Base-by-base conservation (phyloP, 1,140 invertebrate species). In the Lepidurus packardi region DNA sequence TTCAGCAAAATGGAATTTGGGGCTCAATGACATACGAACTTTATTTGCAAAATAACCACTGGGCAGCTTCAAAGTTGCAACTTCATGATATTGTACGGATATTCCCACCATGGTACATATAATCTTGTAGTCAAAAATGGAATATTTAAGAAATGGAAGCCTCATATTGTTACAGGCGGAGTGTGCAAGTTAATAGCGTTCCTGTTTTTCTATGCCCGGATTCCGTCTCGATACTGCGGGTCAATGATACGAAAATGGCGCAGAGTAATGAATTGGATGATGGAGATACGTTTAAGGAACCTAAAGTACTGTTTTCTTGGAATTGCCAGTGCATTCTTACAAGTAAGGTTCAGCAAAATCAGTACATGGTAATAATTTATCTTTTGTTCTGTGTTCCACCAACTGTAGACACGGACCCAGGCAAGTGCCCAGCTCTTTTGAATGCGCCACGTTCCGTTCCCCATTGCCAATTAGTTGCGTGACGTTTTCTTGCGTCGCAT, bases 401-500 rank as follows among this genome's bases (percentile, higher is more conserved):
- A 7, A 16, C 21, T 65, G 53, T 21, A 65, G 53, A 65, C 21
- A n/a, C 21, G 53, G 53, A 65, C 53, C 53, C 53, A 21, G 16
- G 16, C 53, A 13, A 65, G 53, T 65, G 53, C 53, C 53, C 53
- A 21, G n/a, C 53, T 65, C 13, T 1, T 65, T 65, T 65, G 21
- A 65, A 65, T n/a, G 16, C 53, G 21, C 9, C 21, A 7, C 16
- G 13, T 13, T 16, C 21, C 53, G 21, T 11, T 7, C 4, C 53
- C 53, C 13, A 65, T 2, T 13, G 8, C 13, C 16, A 65, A 13
- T 65, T 65, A n/a, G 53, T 65, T 65, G 53, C 16, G 6, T 65
- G 53, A 65, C 53, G 13, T 65, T 13, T 65, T 65, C 53, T 65
- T 65, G 16, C 53, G 53, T 65, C 53, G 53, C 53, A 21, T 65